These are phyloP conservation scores for Eupithecia subfuscata DNA, from an alignment of 2,888 invertebrate genomes.

Conservation along the genomic window DNA sequence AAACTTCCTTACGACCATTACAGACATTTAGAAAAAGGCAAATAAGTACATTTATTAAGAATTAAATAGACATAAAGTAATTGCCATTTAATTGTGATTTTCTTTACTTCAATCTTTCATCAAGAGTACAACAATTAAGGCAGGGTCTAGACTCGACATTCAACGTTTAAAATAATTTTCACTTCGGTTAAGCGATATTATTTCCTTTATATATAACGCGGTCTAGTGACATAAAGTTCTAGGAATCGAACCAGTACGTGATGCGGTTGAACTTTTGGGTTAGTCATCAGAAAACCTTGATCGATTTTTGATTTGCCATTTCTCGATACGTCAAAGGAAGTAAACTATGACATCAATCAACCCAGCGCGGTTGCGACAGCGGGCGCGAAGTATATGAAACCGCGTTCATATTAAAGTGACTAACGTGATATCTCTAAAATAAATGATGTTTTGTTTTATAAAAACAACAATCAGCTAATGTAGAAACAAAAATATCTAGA, in stretches of 20 bases:
- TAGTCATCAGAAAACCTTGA: slow-evolving; percentile 23
- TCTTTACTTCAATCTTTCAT: too few species aligned
- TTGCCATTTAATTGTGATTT: too few species aligned
- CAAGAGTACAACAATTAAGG: too few species aligned
- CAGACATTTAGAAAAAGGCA: too few species aligned
- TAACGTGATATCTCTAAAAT: neutral
- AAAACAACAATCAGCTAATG: neutral
- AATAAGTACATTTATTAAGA: too few species aligned
- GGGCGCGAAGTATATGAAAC: too few species aligned
- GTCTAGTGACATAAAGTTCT: slow-evolving; percentile 31
- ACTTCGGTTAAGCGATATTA: neutral
- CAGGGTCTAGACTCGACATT: too few species aligned
- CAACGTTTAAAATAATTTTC: neutral
- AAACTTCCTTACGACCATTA: too few species aligned
- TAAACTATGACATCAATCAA: neutral
- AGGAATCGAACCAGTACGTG: slow-evolving; percentile 22
- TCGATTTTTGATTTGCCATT: neutral
- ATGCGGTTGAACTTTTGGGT: slow-evolving; percentile 19
- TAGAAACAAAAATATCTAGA: neutral
- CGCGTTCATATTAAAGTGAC: too few species aligned
- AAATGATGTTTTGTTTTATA: neutral
- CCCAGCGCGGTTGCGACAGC: too few species aligned
- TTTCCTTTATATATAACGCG: neutral
- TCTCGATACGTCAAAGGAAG: neutral
- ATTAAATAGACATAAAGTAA: too few species aligned